Percentiles rank a stretch among this genome's conserved stretches.
These are phyloP conservation scores for Dastarcus helophoroides DNA, from an alignment of 2,888 invertebrate genomes.

Conservation along the genomic window DNA sequence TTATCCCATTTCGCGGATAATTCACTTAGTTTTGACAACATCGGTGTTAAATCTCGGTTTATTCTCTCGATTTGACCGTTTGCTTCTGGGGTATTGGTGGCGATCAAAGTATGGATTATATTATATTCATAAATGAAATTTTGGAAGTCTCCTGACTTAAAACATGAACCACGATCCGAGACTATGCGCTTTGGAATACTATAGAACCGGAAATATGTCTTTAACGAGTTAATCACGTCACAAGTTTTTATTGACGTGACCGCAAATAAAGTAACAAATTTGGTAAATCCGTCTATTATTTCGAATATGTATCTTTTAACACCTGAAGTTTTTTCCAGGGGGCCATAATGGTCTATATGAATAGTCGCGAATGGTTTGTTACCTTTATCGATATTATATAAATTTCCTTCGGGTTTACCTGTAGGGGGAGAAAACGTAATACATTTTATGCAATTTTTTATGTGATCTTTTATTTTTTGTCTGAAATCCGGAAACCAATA, in stretches of 20 bases:
- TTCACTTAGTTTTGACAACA: constrained; percentile 5
- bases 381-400: constrained; percentile 21
- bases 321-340: constrained; percentile 12
- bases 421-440: constrained; percentile 14
- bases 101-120: constrained; percentile 8
- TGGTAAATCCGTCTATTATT: constrained; percentile 21
- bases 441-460: constrained; percentile 23
- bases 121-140: constrained; percentile 4
- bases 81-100: constrained; percentile 6
- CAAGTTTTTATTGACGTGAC: constrained; percentile 14
- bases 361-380: constrained; percentile 19
- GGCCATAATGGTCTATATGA: constrained; percentile 24
- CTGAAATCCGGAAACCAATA: constrained; percentile 26
- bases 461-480: constrained; percentile 16
- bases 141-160: constrained; percentile 7
- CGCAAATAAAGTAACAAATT: constrained; percentile 19
- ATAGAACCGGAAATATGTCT: constrained; percentile 12
- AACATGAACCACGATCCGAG: constrained; percentile 9
- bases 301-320: constrained; percentile 18
- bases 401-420: constrained; percentile 20
- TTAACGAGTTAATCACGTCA: constrained; percentile 14
- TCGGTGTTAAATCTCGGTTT: constrained; percentile 8
- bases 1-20: constrained; percentile 15
- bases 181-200: constrained; percentile 6
- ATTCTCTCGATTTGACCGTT: constrained; percentile 10